Base-by-base conservation (phyloP, 2,888 invertebrate genomes). In the Tethea ocularis region DNA sequence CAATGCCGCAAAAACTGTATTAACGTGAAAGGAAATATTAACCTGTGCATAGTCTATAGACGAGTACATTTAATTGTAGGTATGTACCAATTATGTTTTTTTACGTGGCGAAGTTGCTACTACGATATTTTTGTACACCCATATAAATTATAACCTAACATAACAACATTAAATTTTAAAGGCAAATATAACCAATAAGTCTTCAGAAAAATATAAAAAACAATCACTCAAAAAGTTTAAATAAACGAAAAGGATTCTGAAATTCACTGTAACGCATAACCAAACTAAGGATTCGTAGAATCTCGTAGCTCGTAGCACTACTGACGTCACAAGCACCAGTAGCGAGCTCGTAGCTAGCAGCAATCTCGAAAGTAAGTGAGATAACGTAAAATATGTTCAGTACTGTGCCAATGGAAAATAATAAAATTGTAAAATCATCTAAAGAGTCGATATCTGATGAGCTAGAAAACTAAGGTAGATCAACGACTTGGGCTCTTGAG, bases 1-100 rank as follows among this genome's bases (percentile, higher is more conserved):
- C 91, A 86, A 89, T 72, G 77, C 78, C 80, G 80, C 83, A 83
- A 85, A 87, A 86, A 85, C 85, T 76, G 74, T 78, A 79, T 83
- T 80, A 81, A 77, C 77, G 74, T 73, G 68, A 69, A 66, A 70
- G 61, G 67, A 63, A 59, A 61, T 71, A 78, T 80, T 77, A 78
- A 77, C 81, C 64, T 76, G 70, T 74, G 72, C 77, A 76, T 74
- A 54, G 57, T 54, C 57, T 60, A 54, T 46, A 62, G n/a, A n/a
- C n/a, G n/a, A n/a, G n/a, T 57, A 59, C 57, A 51, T 38, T 26
- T 26, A 20, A 24, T 26, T 61, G 57, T 52, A 60, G 63, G 60
- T 67, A 46, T 46, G 8, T 0, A n/a, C 4, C n/a, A 20, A 46
- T 17, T 10, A 8, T 46, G 10, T 10, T 20, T 20, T 15, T 20